Conservation (phyloP, 2,113 vertebrate species). For the Muntiacus reevesi region DNA sequence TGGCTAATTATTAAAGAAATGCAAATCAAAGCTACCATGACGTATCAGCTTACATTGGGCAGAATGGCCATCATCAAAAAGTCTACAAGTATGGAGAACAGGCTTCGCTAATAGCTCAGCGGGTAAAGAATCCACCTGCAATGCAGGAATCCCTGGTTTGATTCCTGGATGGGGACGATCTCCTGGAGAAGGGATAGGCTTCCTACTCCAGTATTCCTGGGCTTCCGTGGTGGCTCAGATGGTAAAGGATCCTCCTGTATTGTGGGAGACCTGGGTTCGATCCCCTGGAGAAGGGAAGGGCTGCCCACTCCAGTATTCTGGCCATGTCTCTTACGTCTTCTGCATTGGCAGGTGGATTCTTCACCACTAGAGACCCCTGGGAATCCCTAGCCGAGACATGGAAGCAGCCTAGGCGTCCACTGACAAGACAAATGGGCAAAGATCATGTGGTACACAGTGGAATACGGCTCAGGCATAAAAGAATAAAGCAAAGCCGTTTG, state of each 20-base stretch:
- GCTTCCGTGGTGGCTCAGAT: background rate
- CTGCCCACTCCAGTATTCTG: background rate
- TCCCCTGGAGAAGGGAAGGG: background rate
- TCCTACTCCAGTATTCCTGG: background rate
- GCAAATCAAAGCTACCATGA: background rate
- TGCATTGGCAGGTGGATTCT: background rate
- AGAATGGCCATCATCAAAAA: background rate
- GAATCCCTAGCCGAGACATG: background rate
- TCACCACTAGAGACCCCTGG: background rate
- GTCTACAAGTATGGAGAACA: rapidly evolving
- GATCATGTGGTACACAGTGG: background rate
- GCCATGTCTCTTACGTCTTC: background rate
- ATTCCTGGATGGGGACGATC: background rate
- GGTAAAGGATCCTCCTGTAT: background rate
- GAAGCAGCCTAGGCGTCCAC: background rate
- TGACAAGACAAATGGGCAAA: background rate
- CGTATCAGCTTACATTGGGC: background rate
- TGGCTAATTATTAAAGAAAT: background rate
- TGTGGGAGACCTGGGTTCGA: background rate
- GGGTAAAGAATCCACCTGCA: background rate
- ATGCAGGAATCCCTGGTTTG: background rate
- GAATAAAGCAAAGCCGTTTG: background rate
- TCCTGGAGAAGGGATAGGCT: background rate
- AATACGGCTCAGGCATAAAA: background rate
- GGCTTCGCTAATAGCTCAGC: rapidly evolving